phyloP scores from a whole-genome alignment of 2,113 vertebrate genomes.

The Clarias gariepinus region DNA sequence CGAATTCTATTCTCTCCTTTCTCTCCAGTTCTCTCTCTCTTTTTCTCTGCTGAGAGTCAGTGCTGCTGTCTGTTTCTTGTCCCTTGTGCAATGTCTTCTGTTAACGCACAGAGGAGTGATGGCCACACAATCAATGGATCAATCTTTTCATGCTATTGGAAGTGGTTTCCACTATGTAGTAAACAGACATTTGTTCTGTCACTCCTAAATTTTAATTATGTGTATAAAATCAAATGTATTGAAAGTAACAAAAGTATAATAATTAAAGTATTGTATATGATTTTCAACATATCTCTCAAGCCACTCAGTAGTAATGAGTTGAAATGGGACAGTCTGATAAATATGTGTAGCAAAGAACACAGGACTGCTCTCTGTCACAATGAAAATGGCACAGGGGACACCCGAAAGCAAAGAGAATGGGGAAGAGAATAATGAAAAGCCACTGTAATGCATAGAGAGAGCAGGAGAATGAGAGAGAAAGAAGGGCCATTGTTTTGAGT shows the following conservation, averaged over 20 bases:
- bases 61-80: slow-evolving; percentile 42
- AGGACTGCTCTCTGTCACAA: slow-evolving; percentile 58
- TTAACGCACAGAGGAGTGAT: slow-evolving; percentile 60
- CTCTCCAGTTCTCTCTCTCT: background rate
- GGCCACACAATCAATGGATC: slow-evolving; percentile 73
- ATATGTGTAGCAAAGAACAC: slow-evolving; percentile 29
- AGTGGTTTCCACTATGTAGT: slow-evolving; percentile 1
- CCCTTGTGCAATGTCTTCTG: slow-evolving; percentile 62
- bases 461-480: slow-evolving; percentile 58
- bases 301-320: slow-evolving; percentile 45
- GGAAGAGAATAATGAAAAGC: slow-evolving; percentile 65
- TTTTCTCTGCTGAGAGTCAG: too few species aligned
- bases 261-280: background rate
- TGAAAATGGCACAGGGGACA: slow-evolving; percentile 70
- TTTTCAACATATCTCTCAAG: slow-evolving; percentile 47
- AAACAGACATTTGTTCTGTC: slow-evolving; percentile 15
- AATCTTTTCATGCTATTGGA: slow-evolving; percentile 57
- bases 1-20: background rate
- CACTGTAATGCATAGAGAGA: slow-evolving; percentile 47
- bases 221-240: too few species aligned
- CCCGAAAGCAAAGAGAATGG: slow-evolving; percentile 59
- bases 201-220: slow-evolving; percentile 19
- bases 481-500: slow-evolving; percentile 79
- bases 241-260: too few species aligned
- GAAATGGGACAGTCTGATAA: slow-evolving; percentile 32